Evolutionary conservation across 2,797 vertebrate genomes (phyloP), one percentile per base, ranked within the genome.

Genomic region (Mus spretus): DNA sequence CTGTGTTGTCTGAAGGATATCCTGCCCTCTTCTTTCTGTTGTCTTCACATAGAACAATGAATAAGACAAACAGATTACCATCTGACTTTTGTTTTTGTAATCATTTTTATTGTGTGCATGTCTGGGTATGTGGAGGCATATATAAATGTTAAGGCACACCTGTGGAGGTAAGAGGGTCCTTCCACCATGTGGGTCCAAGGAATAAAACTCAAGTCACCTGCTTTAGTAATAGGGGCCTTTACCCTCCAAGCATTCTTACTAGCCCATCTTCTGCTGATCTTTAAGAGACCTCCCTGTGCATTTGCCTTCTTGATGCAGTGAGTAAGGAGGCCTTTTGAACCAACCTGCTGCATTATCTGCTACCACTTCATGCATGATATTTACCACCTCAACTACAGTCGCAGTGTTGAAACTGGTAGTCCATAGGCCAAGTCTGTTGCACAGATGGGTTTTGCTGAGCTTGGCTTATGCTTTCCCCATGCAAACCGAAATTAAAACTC

Each of bases 401-500:
- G 19, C 15, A 91, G 55, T 40, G 11, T 26, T 53, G 34, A 3
- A 31, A 79, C 34, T 61, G 81, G n/a, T 8, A 28, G 61, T 75
- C 87, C 55, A 50, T 10, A 19, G 40, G 24, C 57, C 34, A 47
- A 72, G 59, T 85, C 88, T 85, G 78, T 77, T 44, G 81, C 0
- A 3, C 59, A 63, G 72, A 57, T 91, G 57, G 19, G 13, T 31
- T 91, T 93, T 91, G 24, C n/a, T 74, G 28, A 40, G 14, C 6
- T 85, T 86, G 83, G 5, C 14, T 85, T 74, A 79, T 50, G 44
- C 47, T 47, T 19, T 14, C 53, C 14, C n/a, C 20, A 50, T 95
- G 50, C 50, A 44, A 65, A 75, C 55, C 67, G 40, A 91, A 96
- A 92, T 82, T 82, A 95, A 94, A 89, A 96, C 67, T 63, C 61